Conservation (phyloP, 2,888 invertebrate genomes). For the Corythucha ciliata region DNA sequence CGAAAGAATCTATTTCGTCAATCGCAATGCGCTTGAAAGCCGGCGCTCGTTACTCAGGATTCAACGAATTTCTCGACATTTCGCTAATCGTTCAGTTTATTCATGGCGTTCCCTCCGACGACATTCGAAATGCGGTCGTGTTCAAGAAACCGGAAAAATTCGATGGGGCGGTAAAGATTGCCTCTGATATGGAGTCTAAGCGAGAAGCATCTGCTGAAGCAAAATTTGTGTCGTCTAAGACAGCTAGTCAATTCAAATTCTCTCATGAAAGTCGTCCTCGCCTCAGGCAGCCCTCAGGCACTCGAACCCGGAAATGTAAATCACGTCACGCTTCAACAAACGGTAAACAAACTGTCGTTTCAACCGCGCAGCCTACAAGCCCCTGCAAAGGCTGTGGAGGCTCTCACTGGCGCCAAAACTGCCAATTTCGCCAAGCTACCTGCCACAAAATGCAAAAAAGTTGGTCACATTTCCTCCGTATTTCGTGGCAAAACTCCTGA, state of each 20-base stretch:
- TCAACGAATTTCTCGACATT: conserved; percentile 14
- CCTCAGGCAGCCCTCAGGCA: background rate
- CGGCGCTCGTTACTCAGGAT: conserved; percentile 9
- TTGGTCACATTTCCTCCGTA: background rate
- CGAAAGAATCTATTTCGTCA: background rate
- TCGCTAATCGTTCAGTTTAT: conserved; percentile 20
- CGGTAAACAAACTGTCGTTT: too few relatives aligned
- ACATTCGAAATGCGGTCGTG: conserved; percentile 7
- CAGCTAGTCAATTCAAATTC: background rate
- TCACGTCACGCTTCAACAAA: too few relatives aligned
- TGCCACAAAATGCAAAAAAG: too few relatives aligned
- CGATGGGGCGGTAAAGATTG: background rate
- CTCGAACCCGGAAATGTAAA: background rate
- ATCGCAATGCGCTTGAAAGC: conserved; percentile 6
- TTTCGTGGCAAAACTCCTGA: background rate
- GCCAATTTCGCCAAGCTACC: too few relatives aligned
- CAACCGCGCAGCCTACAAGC: too few relatives aligned
- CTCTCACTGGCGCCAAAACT: too few relatives aligned
- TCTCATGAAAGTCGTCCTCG: conserved; percentile 4
- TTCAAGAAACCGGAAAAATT: background rate
- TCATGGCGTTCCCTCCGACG: conserved; percentile 8
- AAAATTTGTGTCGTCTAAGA: background rate
- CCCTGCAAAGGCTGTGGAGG: too few relatives aligned
- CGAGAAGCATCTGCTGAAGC: background rate
- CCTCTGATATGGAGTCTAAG: conserved; percentile 6